phyloP scores from a whole-genome alignment of 2,888 invertebrate genomes.

The Pristionchus fissidentatus region DNA sequence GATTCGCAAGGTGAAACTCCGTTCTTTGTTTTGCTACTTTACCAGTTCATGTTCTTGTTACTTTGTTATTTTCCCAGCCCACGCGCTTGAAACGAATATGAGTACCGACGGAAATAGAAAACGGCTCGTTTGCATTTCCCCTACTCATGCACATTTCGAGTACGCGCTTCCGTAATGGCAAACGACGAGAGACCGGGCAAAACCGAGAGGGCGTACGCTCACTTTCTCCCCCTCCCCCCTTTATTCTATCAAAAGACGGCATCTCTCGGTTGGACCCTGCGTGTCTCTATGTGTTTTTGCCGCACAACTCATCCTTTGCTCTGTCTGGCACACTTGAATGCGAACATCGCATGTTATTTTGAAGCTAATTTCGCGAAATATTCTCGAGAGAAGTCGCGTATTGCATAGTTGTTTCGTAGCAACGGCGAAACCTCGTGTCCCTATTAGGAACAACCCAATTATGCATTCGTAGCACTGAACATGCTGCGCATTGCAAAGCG shows the following conservation, averaged over 20 bases:
- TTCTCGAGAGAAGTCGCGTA: not conserved
- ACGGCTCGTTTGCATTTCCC: slow-evolving; percentile 34
- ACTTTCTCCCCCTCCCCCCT: not conserved
- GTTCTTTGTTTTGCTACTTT: no score
- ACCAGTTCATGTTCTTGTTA: no score
- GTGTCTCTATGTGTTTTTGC: slow-evolving; percentile 8
- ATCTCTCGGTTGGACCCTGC: slow-evolving; percentile 34
- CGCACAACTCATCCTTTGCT: not conserved
- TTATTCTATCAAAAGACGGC: slow-evolving; percentile 37
- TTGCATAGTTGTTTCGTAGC: not conserved
- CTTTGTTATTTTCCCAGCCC: no score
- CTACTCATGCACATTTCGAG: slow-evolving; percentile 37
- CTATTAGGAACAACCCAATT: no score
- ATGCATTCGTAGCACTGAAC: no score
- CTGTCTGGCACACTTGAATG: not conserved
- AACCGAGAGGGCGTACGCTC: not conserved
- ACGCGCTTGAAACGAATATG: no score
- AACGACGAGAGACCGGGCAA: not conserved
- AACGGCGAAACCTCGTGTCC: no score
- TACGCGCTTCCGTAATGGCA: not conserved
- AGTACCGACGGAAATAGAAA: no score
- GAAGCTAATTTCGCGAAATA: slow-evolving; percentile 7
- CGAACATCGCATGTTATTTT: not conserved
- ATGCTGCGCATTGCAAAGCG: no score
- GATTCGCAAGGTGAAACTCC: no score